These are phyloP conservation scores for Gymnarchus niloticus DNA, from an alignment of 2,113 vertebrate genomes.

Conservation along the genomic window DNA sequence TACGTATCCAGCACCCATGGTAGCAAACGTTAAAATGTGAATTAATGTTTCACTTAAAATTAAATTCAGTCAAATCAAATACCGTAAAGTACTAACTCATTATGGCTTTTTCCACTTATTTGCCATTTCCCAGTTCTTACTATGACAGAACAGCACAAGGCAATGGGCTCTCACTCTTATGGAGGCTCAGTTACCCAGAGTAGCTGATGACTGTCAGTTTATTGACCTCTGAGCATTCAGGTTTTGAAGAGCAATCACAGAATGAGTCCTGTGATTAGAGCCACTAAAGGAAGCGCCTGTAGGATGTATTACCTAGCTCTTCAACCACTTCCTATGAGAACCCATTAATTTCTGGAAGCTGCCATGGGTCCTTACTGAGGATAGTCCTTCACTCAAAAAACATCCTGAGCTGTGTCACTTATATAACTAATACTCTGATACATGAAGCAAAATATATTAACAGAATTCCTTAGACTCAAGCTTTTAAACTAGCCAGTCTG, in stretches of 20 bases:
- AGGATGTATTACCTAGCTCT: neutral
- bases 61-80: neutral
- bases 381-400: conserved; percentile 7
- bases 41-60: neutral
- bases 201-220: neutral
- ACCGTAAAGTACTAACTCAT: neutral
- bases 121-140: neutral
- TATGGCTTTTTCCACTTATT: neutral
- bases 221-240: conserved; percentile 16
- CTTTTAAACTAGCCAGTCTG: neutral
- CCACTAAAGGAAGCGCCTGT: neutral
- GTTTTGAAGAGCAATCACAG: conserved; percentile 1
- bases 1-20: no score
- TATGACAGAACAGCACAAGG: conserved; percentile 13
- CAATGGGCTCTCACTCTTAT: neutral
- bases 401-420: neutral
- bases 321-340: neutral
- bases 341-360: neutral
- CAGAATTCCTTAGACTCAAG: neutral
- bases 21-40: neutral
- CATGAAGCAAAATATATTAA: neutral
- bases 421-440: neutral
- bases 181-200: neutral
- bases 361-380: neutral
- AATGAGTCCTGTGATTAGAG: neutral